Percentiles rank a stretch among this genome's conserved stretches.
These are phyloP conservation scores for Papilio protenor DNA, from an alignment of 2,888 invertebrate species.

Conservation along the genomic window DNA sequence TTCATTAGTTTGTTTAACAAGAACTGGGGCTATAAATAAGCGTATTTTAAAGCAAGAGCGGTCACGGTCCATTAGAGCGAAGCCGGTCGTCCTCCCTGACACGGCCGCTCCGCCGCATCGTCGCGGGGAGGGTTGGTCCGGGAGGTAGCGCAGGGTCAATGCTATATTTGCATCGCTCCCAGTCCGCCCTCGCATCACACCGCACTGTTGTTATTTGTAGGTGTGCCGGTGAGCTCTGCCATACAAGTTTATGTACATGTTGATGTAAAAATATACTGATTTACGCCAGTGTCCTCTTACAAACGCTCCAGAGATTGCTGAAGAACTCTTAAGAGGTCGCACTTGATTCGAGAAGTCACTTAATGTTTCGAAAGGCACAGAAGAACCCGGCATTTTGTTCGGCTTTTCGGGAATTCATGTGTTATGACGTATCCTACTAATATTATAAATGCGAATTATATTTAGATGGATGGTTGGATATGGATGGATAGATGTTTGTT, in stretches of 20 bases:
- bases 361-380: not conserved
- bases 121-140: not conserved
- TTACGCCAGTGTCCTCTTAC: not conserved
- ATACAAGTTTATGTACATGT: not conserved
- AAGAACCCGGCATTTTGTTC: not conserved
- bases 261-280: not conserved
- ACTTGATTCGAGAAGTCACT: not conserved
- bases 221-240: not conserved
- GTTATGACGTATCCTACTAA: not conserved
- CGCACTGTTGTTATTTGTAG: not conserved
- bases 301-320: not conserved
- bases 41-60: not conserved
- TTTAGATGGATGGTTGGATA: too few relatives aligned
- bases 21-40: too few relatives aligned
- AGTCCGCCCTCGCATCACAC: not conserved
- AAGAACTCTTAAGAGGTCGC: not conserved
- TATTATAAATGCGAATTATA: too few relatives aligned
- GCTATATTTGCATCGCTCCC: constrained; percentile 1
- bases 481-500: too few relatives aligned
- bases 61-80: not conserved
- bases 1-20: too few relatives aligned
- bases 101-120: not conserved
- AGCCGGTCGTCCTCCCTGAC: not conserved
- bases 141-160: not conserved
- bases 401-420: not conserved